These are phyloP conservation scores for Anseranas semipalmata DNA, from an alignment of 2,113 vertebrate species.

Conservation along the genomic window DNA sequence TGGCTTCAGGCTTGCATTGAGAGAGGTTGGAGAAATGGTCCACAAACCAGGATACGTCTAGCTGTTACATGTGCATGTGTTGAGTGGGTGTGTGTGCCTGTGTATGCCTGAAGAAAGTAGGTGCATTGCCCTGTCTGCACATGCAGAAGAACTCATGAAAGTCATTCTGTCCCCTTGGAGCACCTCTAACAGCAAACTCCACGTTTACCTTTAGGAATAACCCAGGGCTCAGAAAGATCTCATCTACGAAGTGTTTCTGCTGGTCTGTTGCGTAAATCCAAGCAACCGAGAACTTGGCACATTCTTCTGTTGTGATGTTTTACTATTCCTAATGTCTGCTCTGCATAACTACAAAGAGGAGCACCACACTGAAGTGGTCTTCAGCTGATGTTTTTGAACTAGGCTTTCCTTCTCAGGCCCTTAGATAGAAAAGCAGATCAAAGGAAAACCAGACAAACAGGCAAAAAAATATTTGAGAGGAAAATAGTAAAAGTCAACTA, in stretches of 20 bases:
- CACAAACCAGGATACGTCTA: background rate
- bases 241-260: background rate
- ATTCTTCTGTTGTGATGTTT: background rate
- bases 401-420: background rate
- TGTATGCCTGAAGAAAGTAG: background rate
- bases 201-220: background rate
- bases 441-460: background rate
- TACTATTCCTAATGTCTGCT: background rate
- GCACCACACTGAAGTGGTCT: background rate
- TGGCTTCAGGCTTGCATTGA: background rate
- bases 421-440: background rate
- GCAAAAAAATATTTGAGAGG: background rate
- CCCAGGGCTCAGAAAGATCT: background rate
- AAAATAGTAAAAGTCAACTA: conserved; percentile 11
- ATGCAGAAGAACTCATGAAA: background rate
- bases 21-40: background rate
- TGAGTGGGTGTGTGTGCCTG: background rate
- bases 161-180: background rate
- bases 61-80: background rate
- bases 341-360: background rate
- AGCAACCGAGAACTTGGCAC: background rate
- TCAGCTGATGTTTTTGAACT: background rate
- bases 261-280: background rate
- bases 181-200: background rate
- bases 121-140: background rate